Conservation (phyloP, 2,888 invertebrate species). For the Coleophora flavipennella region DNA sequence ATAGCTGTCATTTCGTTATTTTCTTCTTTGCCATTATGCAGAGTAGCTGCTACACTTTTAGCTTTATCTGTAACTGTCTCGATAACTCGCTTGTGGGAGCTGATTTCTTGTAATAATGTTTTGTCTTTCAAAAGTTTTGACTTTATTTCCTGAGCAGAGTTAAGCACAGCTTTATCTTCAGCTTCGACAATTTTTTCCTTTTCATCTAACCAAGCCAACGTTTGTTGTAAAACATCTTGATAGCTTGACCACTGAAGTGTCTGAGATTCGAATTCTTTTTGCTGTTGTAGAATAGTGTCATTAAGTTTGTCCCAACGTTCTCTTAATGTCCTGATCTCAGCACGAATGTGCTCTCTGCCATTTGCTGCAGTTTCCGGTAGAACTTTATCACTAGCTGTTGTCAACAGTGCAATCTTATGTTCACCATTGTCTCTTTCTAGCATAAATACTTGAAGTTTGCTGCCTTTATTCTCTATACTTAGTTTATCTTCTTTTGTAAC, state of each 20-base stretch:
- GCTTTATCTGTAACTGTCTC: conserved; percentile 94
- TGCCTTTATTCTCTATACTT: conserved; percentile 76
- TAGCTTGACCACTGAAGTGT: conserved; percentile 87
- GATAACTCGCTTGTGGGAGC: conserved; percentile 90
- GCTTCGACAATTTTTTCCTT: conserved; percentile 84
- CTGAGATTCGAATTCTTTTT: conserved; percentile 88
- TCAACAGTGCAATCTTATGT: conserved; percentile 81
- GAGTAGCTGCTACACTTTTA: conserved; percentile 75
- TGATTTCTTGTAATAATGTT: conserved; percentile 89
- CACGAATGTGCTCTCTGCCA: conserved; percentile 91
- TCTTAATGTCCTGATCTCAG: conserved; percentile 84
- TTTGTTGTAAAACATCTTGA: conserved; percentile 88
- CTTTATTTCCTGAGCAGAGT: conserved; percentile 87
- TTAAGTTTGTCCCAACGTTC: conserved; percentile 92
- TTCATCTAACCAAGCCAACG: conserved; percentile 87
- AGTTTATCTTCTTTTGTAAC: conserved; percentile 76
- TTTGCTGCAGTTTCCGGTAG: conserved; percentile 93
- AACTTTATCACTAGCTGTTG: conserved; percentile 88
- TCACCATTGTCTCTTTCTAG: conserved; percentile 90
- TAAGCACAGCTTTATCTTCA: conserved; percentile 80
- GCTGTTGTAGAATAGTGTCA: conserved; percentile 86
- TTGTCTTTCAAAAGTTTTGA: conserved; percentile 89
- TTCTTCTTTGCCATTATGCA: conserved; percentile 69
- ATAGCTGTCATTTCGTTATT: conserved; percentile 77
- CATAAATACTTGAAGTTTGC: conserved; percentile 79